Evolutionary conservation across 2,113 vertebrate species (phyloP), one percentile per base, ranked within the genome.

Genomic region (Prionailurus viverrinus): DNA sequence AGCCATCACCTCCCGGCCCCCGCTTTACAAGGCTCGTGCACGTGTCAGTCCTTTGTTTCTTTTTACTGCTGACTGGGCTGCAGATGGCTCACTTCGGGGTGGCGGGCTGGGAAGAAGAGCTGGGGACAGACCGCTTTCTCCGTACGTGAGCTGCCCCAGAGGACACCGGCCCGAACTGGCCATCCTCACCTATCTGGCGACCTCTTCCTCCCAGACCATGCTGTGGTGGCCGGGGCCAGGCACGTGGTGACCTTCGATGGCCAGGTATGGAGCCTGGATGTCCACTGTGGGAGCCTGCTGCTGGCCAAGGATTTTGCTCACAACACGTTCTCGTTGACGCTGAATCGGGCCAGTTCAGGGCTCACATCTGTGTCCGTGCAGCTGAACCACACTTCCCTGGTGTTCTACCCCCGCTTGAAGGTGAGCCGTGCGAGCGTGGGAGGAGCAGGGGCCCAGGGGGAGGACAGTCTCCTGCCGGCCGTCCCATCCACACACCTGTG

Each of bases 181-280:
- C 29, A 4, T 4, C 0, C 61, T 83, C 18, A 45, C 61, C 73
- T 23, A 45, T 23, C 73, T 31, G 61, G 45, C 12, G 21, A 36
- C 66, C 74, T 89, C n/a, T 19, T 29, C 0, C 83, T 81, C 71
- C 85, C 88, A 99, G 99, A 99, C 97, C 99, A 99, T 61, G 99
- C 99, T 5, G 48, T 99, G 94, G 81, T 99, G 98, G 99, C 99
- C 2, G 98, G 99, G 1, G 98, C 98, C 96, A 99, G 99, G 97
- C 99, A 99, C 45, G 41, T 99, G 27, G 98, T 99, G 96, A 99
- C 99, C 0, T 99, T 99, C 63, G 99, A 99, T 10, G 99, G 99
- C 7, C 98, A 88, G 85, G 97, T 99, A 53, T 99, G 99, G 45
- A 98, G 99, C 95, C 97, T 99, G 9, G 97, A 98, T 21, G 91